phyloP scores from a whole-genome alignment of 2,797 vertebrate genomes.

The Echeneis naucrates region DNA sequence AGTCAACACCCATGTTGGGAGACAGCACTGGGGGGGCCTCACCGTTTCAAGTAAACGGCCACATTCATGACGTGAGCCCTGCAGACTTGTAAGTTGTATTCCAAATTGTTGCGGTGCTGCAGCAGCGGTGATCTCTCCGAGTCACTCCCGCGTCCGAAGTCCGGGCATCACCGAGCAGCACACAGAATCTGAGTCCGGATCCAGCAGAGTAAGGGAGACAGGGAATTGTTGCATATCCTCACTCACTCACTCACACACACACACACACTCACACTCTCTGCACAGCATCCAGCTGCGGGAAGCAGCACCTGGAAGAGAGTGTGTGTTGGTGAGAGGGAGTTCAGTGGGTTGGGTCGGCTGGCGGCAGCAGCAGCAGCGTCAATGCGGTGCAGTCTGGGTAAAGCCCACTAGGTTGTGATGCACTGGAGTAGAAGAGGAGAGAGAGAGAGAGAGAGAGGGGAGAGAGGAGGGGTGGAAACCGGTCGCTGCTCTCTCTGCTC shows the following conservation, averaged over 20 bases:
- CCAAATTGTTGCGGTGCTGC: conserved; percentile 19
- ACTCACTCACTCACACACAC: conserved; percentile 1
- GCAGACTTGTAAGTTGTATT: conserved; percentile 62
- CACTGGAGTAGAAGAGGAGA: conserved; percentile 56
- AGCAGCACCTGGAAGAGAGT: conserved; percentile 2
- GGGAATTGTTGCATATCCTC: conserved; percentile 51
- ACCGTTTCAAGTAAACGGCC: conserved; percentile 17
- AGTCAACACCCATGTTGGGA: conserved; percentile 77
- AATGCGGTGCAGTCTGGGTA: conserved; percentile 75
- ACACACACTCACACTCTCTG: conserved; percentile 9
- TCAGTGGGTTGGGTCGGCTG: conserved; percentile 67
- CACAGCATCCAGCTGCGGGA: conserved; percentile 23
- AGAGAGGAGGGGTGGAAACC: conserved; percentile 53
- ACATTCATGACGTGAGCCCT: conserved; percentile 27
- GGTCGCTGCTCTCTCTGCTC: conserved; percentile 41
- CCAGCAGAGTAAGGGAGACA: conserved; percentile 6
- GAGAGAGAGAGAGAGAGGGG: conserved; percentile 32
- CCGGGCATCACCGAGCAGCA: conserved; percentile 45
- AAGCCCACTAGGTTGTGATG: conserved; percentile 66
- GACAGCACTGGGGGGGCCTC: conserved; percentile 3
- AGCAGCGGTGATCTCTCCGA: conserved; percentile 29
- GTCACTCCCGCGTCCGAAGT: conserved; percentile 59
- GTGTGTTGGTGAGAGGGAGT: conserved; percentile 47
- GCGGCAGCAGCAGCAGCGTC: conserved; percentile 62
- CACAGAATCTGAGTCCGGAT: conserved; percentile 37